phyloP scores from a whole-genome alignment of 1,140 invertebrate genomes.

The Chironomus striatipennis region DNA sequence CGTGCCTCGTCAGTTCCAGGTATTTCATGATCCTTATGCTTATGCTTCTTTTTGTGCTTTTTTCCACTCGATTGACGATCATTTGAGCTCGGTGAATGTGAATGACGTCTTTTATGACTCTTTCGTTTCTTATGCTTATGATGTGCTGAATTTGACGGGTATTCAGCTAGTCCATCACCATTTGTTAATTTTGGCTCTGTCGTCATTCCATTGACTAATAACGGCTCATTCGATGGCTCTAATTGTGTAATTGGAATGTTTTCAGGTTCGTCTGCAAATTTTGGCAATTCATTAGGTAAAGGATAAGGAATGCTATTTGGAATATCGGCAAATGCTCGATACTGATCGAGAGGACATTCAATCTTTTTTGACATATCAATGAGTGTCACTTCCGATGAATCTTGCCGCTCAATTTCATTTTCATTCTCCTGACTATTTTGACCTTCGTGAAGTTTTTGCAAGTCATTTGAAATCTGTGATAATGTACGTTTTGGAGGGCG shows the following conservation, averaged over 20 bases:
- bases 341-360: not conserved
- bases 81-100: not conserved
- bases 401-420: not conserved
- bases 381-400: not conserved
- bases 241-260: not conserved
- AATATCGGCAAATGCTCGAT: not conserved
- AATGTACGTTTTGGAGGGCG: not conserved
- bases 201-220: not conserved
- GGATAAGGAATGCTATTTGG: conserved; percentile 7
- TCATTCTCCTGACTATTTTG: too few relatives aligned
- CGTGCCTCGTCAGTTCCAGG: not conserved
- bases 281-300: not conserved
- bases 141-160: not conserved
- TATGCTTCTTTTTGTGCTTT: conserved; percentile 42
- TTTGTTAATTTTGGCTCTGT: not conserved
- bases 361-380: not conserved
- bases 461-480: not conserved
- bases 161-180: not conserved
- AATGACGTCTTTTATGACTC: conserved; percentile 10
- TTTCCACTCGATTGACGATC: conserved; percentile 43
- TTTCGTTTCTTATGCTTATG: conserved; percentile 17
- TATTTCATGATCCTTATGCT: conserved; percentile 26
- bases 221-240: not conserved
- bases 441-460: not conserved
- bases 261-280: not conserved